phyloP scores from a whole-genome alignment of 1,140 invertebrate species.

The Apocrypta bakeri region DNA sequence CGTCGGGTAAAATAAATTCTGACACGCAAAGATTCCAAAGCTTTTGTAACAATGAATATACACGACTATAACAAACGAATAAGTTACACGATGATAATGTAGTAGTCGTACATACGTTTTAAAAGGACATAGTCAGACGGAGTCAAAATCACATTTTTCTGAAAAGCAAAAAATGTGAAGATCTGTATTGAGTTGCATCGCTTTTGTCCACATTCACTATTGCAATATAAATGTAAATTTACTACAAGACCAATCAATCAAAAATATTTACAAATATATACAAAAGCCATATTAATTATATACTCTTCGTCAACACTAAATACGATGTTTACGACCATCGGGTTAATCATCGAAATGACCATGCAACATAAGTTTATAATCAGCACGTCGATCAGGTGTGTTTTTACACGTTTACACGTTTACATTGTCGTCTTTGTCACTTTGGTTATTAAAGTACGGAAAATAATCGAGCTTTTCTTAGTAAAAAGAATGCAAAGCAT shows the following conservation, averaged over 20 bases:
- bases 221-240: too few species aligned
- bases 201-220: neutral
- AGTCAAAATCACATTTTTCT: constrained; percentile 42
- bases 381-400: neutral
- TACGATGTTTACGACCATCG: neutral
- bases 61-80: neutral
- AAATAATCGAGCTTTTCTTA: neutral
- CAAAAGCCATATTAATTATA: too few species aligned
- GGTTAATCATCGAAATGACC: neutral
- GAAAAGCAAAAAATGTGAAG: constrained; percentile 46
- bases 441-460: neutral
- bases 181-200: constrained; percentile 12
- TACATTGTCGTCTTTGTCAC: too few species aligned
- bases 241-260: too few species aligned
- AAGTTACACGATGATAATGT: constrained; percentile 9
- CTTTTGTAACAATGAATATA: neutral
- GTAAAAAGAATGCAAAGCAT: neutral
- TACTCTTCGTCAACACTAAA: neutral
- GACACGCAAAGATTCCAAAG: neutral
- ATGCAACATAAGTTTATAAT: neutral
- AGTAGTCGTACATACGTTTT: constrained; percentile 52
- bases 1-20: neutral
- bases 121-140: constrained; percentile 10
- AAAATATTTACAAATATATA: too few species aligned
- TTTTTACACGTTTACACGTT: neutral